These are phyloP conservation scores for Athalia rosae DNA, from an alignment of 2,888 invertebrate species.

Conservation along the genomic window DNA sequence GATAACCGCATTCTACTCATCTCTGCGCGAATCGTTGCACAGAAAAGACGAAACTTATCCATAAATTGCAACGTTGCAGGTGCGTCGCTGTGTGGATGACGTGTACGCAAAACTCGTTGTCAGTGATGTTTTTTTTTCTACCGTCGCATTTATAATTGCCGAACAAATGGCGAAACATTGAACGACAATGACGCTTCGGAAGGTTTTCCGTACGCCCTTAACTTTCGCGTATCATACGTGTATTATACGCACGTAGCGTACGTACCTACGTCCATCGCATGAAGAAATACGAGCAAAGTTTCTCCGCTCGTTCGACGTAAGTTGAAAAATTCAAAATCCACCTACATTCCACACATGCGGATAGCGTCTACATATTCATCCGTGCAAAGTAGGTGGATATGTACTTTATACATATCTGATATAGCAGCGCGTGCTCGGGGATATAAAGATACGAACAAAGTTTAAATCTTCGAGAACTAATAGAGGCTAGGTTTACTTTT, in stretches of 20 bases:
- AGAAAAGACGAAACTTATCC: no score
- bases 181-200: not conserved
- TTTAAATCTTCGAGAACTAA: conserved; percentile 27
- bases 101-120: no score
- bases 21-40: no score
- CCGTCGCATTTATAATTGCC: no score
- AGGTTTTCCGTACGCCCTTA: no score
- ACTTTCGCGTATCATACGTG: not conserved
- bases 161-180: not conserved
- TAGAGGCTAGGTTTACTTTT: conserved; percentile 1
- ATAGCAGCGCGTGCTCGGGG: not conserved
- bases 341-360: conserved; percentile 1
- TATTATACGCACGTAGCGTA: conserved; percentile 15
- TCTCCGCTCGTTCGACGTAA: conserved; percentile 29
- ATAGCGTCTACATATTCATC: not conserved
- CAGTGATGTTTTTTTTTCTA: no score
- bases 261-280: conserved; percentile 10
- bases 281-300: conserved; percentile 38
- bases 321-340: conserved; percentile 42
- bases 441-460: conserved; percentile 20
- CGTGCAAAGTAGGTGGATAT: conserved; percentile 23
- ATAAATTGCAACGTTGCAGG: no score
- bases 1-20: no score
- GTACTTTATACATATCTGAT: not conserved
- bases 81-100: no score